phyloP scores from a whole-genome alignment of 2,888 invertebrate genomes.

The Exephanes ischioxanthus region DNA sequence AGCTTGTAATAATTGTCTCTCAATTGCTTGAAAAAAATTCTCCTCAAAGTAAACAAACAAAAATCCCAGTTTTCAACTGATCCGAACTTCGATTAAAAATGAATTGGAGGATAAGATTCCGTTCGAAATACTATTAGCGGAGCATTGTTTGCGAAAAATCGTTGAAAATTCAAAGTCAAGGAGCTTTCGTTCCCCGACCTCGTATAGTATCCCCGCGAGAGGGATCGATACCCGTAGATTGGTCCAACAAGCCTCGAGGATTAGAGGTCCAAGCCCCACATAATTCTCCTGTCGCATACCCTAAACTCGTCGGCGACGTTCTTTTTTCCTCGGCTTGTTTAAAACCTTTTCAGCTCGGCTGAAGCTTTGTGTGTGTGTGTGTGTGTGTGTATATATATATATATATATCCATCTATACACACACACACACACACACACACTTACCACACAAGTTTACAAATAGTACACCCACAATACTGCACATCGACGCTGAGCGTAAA shows the following conservation, averaged over 20 bases:
- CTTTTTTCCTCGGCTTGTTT: slow-evolving; percentile 15
- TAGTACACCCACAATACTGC: slow-evolving; percentile 3
- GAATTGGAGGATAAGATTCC: neutral
- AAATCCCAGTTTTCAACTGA: neutral
- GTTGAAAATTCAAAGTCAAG: neutral
- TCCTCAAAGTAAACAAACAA: too few species aligned
- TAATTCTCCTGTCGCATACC: neutral
- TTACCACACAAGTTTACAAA: neutral
- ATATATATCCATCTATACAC: neutral
- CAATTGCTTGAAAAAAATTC: too few species aligned
- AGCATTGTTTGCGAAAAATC: neutral
- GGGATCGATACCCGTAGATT: slow-evolving; percentile 35
- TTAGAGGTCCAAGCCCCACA: neutral
- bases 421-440: neutral
- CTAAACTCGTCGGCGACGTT: slow-evolving; percentile 21
- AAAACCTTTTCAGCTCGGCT: slow-evolving; percentile 12
- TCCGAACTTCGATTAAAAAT: neutral
- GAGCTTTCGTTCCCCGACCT: neutral
- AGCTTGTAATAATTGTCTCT: too few species aligned
- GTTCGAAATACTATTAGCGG: neutral
- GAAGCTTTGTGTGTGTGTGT: neutral
- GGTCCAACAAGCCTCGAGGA: slow-evolving; percentile 26
- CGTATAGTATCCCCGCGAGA: neutral
- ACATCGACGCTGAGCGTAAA: neutral
- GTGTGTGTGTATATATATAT: too few species aligned